phyloP scores from a whole-genome alignment of 1,140 invertebrate species.

The Geopemphigus sp. region DNA sequence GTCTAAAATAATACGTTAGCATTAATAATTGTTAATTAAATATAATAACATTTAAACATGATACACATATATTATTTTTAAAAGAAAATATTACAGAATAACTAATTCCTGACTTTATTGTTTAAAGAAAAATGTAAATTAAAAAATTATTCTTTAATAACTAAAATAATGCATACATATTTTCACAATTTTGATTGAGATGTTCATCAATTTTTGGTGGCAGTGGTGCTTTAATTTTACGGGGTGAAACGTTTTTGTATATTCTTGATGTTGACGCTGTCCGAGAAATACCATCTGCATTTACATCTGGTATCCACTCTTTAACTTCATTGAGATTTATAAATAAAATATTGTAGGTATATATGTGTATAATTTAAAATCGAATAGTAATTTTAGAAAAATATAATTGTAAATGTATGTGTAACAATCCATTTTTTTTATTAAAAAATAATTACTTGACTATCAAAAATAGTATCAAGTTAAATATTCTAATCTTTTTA shows the following conservation, averaged over 20 bases:
- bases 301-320: constrained; percentile 28
- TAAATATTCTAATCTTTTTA: too few species aligned
- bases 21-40: too few species aligned
- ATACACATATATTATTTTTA: neutral
- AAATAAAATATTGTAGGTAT: too few species aligned
- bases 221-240: neutral
- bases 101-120: too few species aligned
- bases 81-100: too few species aligned
- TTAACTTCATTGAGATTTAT: constrained; percentile 42
- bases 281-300: constrained; percentile 23
- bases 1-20: neutral
- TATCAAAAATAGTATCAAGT: too few species aligned
- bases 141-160: neutral
- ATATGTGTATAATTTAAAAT: too few species aligned
- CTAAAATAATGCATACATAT: constrained; percentile 15
- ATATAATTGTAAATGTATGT: too few species aligned
- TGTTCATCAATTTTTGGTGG: constrained; percentile 19
- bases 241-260: constrained; percentile 1
- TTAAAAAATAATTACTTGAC: too few species aligned
- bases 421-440: too few species aligned
- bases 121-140: neutral
- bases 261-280: constrained; percentile 27
- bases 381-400: too few species aligned
- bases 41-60: too few species aligned
- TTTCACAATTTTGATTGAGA: neutral